Evolutionary conservation across 2,888 invertebrate genomes (phyloP).

Genomic region (Glaucopsyche alexis): DNA sequence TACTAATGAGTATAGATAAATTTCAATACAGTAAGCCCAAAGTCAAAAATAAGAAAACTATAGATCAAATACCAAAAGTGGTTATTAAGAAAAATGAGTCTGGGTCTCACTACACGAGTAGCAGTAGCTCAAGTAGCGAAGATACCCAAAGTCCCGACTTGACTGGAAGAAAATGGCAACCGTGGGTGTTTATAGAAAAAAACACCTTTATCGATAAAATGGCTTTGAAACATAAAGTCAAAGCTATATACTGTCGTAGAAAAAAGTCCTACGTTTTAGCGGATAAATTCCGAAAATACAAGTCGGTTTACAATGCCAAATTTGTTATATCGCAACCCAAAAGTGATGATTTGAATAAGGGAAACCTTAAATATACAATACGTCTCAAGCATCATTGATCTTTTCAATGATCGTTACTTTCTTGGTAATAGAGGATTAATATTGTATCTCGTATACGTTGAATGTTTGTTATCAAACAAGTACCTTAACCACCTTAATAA

Average conservation of each 20-base stretch:
- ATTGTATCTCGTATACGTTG: background rate
- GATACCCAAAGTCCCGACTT: conserved; percentile 65
- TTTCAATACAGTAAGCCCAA: conserved; percentile 67
- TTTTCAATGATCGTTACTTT: background rate
- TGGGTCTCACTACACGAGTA: conserved; percentile 74
- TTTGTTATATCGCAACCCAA: conserved; percentile 69
- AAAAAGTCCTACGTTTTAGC: conserved; percentile 63
- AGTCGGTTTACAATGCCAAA: conserved; percentile 61
- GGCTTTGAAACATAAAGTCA: conserved; percentile 63
- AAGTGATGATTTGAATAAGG: conserved; percentile 49
- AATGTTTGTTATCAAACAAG: background rate
- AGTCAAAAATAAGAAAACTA: conserved; percentile 62
- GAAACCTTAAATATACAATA: conserved; percentile 71
- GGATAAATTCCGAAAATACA: conserved; percentile 69
- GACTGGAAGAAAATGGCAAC: conserved; percentile 76
- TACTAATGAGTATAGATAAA: conserved; percentile 75
- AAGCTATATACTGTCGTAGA: conserved; percentile 65
- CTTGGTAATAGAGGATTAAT: conserved; percentile 24
- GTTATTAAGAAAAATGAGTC: conserved; percentile 72
- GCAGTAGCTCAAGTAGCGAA: conserved; percentile 55
- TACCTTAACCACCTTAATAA: conserved; percentile 2
- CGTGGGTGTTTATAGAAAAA: conserved; percentile 74
- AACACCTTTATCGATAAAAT: conserved; percentile 71
- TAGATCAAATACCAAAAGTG: conserved; percentile 69
- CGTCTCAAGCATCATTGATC: conserved; percentile 62